These are phyloP conservation scores for Phrynocephalus guinanensis DNA, from an alignment of 2,797 vertebrate genomes.

Conservation along the genomic window DNA sequence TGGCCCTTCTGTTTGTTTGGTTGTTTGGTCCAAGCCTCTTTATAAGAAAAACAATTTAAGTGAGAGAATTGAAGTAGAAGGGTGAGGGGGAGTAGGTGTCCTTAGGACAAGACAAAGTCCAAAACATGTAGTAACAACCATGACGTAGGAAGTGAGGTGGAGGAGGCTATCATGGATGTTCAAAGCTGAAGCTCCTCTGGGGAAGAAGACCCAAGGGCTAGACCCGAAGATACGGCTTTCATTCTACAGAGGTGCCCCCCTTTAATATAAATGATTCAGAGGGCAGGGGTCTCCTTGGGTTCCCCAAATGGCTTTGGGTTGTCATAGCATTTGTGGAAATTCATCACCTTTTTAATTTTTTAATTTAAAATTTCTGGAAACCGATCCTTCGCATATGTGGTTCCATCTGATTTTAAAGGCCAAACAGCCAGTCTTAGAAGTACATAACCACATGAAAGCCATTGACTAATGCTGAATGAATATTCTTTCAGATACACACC, in stretches of 20 bases:
- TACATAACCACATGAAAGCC: conserved; percentile 17
- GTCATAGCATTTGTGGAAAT: neutral
- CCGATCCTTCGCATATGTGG: neutral
- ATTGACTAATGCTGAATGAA: conserved; percentile 60
- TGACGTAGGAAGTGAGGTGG: neutral
- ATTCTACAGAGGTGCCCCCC: neutral
- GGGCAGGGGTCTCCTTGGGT: neutral
- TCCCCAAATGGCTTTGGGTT: neutral
- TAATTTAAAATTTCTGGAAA: neutral
- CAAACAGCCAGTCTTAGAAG: neutral
- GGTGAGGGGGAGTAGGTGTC: neutral
- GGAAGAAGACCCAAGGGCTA: neutral
- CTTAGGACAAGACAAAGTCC: neutral
- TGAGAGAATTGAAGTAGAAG: neutral
- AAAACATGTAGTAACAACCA: neutral
- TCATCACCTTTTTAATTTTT: conserved; percentile 22
- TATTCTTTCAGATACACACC: conserved; percentile 87
- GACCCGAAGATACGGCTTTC: too few species aligned
- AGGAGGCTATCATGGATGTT: too few species aligned
- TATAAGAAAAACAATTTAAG: neutral
- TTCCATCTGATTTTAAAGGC: neutral
- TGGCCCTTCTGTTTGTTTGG: neutral
- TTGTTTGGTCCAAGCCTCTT: neutral
- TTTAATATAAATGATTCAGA: neutral
- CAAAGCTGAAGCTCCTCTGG: neutral